Percentiles rank a stretch among this genome's conserved stretches.
Conservation (phyloP, 2,888 invertebrate species). For the Drosophila peninsularis region DNA sequence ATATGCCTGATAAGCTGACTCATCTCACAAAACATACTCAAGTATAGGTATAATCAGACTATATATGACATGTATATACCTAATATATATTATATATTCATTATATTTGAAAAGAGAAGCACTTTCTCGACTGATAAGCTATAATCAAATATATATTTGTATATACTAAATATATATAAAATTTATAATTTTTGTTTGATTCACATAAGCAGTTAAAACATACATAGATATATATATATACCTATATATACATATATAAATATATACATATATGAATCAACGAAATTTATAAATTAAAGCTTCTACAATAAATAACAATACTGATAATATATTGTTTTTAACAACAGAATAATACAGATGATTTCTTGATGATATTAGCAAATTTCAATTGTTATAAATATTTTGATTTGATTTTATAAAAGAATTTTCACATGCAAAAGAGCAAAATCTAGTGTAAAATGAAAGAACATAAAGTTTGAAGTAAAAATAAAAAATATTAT, state of each 20-base stretch:
- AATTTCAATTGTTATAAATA: not conserved
- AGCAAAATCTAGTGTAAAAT: no score
- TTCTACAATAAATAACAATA: slow-evolving; percentile 31
- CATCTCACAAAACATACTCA: slow-evolving; percentile 21
- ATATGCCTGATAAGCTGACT: slow-evolving; percentile 26
- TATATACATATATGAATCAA: slow-evolving; percentile 22
- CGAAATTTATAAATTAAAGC: slow-evolving; percentile 35
- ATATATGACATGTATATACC: slow-evolving; percentile 11
- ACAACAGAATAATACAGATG: not conserved
- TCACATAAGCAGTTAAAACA: not conserved
- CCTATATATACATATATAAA: not conserved
- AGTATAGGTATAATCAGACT: slow-evolving; percentile 6
- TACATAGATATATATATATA: not conserved
- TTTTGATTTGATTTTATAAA: no score
- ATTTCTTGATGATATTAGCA: not conserved
- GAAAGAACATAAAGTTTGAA: no score
- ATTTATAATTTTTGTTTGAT: slow-evolving; percentile 3
- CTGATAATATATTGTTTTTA: slow-evolving; percentile 24
- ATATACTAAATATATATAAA: not conserved
- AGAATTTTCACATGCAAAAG: no score
- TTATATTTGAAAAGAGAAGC: slow-evolving; percentile 14
- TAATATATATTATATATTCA: slow-evolving; percentile 1
- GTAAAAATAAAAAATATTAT: no score
- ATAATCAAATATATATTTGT: slow-evolving; percentile 1
- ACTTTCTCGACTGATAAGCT: slow-evolving; percentile 45